Evolutionary conservation across 2,797 vertebrate genomes (phyloP), one percentile per base, ranked within the genome.

Genomic region (Labeo calbasu): DNA sequence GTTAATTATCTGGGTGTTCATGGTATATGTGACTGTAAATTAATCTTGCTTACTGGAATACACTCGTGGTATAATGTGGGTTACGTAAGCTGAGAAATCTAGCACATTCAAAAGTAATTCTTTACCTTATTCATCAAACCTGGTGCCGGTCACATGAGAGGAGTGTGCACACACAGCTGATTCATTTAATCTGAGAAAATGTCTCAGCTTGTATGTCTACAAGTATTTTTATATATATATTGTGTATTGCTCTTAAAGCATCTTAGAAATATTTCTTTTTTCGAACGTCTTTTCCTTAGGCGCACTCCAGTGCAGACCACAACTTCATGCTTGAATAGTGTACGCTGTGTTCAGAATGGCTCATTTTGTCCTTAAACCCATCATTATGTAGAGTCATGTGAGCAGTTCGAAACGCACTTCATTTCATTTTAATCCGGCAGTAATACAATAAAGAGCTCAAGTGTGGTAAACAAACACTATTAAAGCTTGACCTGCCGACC

Each of bases 381-480:
- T 63, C 23, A 76, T 85, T 71, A 71, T 76, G 48, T 63, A 23
- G 75, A 55, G 51, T 36, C 66, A 85, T 81, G 77, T 80, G 81
- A 84, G 65, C 61, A 25, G 23, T 69, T 79, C 23, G 28, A n/a
- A 70, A 57, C 1, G 23, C 69, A 32, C 28, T 32, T 81, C 11
- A 57, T 82, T 65, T 85, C 59, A 43, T 68, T 61, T 43, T 40
- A 85, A 82, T 84, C 63, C 50, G 23, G 70, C 36, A 32, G 36
- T 85, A 87, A 83, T 82, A 59, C 71, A 83, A 86, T 87, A 77
- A 87, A 36, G 46, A 85, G 77, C 63, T 40, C 59, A 84, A 79
- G 14, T 72, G 43, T 78, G 68, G 28, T 73, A 88, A 85, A 85
- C 68, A 86, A 83, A 83, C 13, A 57, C 48, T 76, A 65, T 87